Percentiles rank a stretch among this genome's conserved stretches.
phyloP scores from a whole-genome alignment of 2,113 vertebrate species.

The Zosterops borbonicus region DNA sequence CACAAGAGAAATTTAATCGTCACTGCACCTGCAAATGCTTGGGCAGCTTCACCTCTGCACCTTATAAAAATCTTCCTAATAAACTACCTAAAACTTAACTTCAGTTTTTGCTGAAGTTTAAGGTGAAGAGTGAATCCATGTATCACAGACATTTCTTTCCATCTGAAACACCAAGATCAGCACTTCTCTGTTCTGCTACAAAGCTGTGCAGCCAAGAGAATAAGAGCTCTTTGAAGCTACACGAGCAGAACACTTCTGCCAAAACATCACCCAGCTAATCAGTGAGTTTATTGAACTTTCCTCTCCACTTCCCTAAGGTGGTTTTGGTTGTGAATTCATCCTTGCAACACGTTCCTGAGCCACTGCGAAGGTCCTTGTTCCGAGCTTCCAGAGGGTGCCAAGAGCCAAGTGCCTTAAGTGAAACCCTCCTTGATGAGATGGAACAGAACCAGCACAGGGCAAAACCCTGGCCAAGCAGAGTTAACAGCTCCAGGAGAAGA shows the following conservation, averaged over 20 bases:
- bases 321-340: conserved; percentile 36
- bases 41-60: not conserved
- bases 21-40: not conserved
- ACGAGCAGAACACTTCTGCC: not conserved
- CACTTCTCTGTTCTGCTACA: not conserved
- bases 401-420: not conserved
- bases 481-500: not conserved
- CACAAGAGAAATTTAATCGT: not conserved
- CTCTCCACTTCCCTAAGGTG: not conserved
- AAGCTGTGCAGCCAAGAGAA: not conserved
- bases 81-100: not conserved
- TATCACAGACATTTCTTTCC: not conserved
- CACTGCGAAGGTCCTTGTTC: not conserved
- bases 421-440: not conserved
- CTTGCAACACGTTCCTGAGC: not conserved
- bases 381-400: not conserved
- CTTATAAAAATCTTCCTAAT: not conserved
- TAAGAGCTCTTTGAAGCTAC: not conserved
- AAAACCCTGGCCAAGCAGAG: not conserved
- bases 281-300: not conserved
- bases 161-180: not conserved
- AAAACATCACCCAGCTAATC: conserved; percentile 1
- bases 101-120: too few relatives aligned
- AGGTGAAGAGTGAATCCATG: not conserved
- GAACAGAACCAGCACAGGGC: not conserved